These are phyloP conservation scores for Periphyllus acericola DNA, from an alignment of 2,888 invertebrate genomes.

Conservation along the genomic window DNA sequence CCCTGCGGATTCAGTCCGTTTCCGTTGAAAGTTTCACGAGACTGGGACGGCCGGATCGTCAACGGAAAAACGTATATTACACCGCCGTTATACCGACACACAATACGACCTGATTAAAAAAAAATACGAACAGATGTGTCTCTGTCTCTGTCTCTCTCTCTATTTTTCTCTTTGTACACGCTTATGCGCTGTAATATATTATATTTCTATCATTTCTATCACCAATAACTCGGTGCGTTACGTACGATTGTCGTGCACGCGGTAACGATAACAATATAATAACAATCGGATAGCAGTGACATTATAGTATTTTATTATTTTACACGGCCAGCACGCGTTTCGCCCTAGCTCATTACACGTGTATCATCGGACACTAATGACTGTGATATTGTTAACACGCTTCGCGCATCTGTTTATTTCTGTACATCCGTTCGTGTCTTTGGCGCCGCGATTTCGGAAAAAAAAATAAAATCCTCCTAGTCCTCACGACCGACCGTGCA, in stretches of 20 bases:
- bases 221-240: background rate
- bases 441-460: too few relatives aligned
- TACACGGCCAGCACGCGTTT: background rate
- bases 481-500: too few relatives aligned
- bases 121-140: background rate
- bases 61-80: background rate
- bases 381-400: conserved; percentile 41
- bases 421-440: conserved; percentile 15
- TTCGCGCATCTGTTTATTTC: conserved; percentile 44
- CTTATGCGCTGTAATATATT: too few relatives aligned
- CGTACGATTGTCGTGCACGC: background rate
- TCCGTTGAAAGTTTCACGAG: background rate
- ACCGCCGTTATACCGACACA: background rate
- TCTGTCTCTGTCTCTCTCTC: too few relatives aligned
- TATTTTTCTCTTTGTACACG: too few relatives aligned
- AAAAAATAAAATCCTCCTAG: too few relatives aligned
- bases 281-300: background rate
- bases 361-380: conserved; percentile 21
- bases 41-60: background rate
- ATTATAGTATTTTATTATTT: background rate
- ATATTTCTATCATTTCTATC: too few relatives aligned
- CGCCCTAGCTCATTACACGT: background rate
- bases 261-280: background rate
- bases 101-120: background rate
- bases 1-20: background rate